phyloP scores from a whole-genome alignment of 2,113 vertebrate species.

The Prochilodus magdalenae region DNA sequence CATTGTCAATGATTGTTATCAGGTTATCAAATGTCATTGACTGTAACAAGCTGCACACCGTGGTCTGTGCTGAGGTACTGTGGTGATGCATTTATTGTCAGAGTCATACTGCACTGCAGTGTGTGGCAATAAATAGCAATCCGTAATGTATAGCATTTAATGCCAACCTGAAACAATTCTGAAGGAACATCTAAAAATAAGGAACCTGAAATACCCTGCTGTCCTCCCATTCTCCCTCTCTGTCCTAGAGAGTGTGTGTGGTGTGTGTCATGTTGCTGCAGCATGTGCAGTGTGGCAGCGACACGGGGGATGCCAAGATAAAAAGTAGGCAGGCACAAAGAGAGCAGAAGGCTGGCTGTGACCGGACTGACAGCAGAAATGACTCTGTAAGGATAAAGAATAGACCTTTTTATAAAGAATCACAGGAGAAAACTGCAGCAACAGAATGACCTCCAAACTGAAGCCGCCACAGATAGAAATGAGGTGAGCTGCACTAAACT shows the following conservation, averaged over 20 bases:
- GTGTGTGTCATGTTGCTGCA: background rate
- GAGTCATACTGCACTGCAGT: too few relatives aligned
- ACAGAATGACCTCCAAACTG: conserved; percentile 10
- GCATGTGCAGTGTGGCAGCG: background rate
- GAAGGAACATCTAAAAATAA: background rate
- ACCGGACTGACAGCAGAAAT: background rate
- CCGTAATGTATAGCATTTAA: background rate
- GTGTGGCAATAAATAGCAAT: too few relatives aligned
- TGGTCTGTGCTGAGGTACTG: too few relatives aligned
- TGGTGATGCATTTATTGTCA: too few relatives aligned
- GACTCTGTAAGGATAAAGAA: conserved; percentile 20
- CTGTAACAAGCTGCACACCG: too few relatives aligned
- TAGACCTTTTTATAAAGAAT: conserved; percentile 8
- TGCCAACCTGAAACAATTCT: background rate
- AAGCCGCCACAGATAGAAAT: background rate
- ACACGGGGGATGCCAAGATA: background rate
- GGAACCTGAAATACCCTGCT: background rate
- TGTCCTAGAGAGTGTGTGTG: background rate
- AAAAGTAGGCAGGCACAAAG: background rate
- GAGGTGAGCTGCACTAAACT: background rate
- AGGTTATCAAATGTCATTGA: too few relatives aligned
- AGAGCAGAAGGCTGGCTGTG: background rate
- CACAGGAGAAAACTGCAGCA: conserved; percentile 1
- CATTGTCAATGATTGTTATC: too few relatives aligned
- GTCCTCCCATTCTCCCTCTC: background rate